Percentiles rank a stretch among this genome's conserved stretches.
These are phyloP conservation scores for Labeo rohita DNA, from an alignment of 2,113 vertebrate genomes.

Conservation along the genomic window DNA sequence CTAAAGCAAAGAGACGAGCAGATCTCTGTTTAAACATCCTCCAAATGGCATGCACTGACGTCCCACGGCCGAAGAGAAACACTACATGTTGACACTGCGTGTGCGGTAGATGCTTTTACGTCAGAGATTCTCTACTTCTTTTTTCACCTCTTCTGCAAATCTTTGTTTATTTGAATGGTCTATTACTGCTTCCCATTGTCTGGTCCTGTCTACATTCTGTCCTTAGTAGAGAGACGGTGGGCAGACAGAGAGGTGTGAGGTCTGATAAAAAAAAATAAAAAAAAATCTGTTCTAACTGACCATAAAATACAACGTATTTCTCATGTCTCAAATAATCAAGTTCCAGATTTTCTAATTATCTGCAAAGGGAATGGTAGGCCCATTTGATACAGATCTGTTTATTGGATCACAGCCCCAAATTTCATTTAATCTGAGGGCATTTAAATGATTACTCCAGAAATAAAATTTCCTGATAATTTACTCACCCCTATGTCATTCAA, in stretches of 20 bases:
- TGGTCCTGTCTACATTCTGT: constrained; percentile 56
- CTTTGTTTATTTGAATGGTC: constrained; percentile 55
- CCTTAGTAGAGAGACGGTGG: constrained; percentile 36
- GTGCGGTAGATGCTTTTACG: constrained; percentile 60
- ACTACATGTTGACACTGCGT: constrained; percentile 63
- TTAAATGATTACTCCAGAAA: too few relatives aligned
- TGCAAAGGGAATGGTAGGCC: neutral
- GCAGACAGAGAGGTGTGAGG: constrained; percentile 44
- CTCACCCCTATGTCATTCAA: too few relatives aligned
- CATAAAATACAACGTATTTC: neutral
- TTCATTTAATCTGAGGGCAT: neutral
- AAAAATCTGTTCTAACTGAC: neutral
- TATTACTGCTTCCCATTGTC: constrained; percentile 59
- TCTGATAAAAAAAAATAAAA: constrained; percentile 41
- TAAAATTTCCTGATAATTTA: too few relatives aligned
- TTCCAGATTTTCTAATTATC: neutral
- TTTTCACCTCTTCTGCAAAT: constrained; percentile 43
- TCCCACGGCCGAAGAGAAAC: constrained; percentile 56
- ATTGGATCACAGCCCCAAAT: neutral
- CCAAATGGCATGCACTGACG: constrained; percentile 39
- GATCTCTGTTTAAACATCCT: constrained; percentile 60
- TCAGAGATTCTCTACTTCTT: constrained; percentile 53
- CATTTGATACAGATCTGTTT: neutral
- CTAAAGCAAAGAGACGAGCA: constrained; percentile 50
- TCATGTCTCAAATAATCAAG: neutral